Evolutionary conservation across 1,140 invertebrate genomes (phyloP).

Genomic region (Bemisia tabaci): DNA sequence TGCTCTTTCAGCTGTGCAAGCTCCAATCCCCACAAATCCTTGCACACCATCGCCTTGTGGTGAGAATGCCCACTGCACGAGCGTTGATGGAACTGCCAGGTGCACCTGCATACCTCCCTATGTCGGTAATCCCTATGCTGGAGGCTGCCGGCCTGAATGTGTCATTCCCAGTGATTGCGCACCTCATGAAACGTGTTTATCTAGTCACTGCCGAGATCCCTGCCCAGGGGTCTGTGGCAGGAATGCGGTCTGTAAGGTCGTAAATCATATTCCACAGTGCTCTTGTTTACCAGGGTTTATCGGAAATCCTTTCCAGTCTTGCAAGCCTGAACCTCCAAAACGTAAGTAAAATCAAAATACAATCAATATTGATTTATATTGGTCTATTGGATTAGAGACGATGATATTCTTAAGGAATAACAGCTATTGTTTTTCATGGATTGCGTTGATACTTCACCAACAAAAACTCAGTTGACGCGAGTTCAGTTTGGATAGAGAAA

Average conservation of each 20-base stretch:
- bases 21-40: conserved; percentile 37
- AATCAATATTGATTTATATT: too few relatives aligned
- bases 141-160: conserved; percentile 56
- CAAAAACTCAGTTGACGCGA: too few relatives aligned
- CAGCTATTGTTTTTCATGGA: not conserved
- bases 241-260: conserved; percentile 61
- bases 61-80: conserved; percentile 58
- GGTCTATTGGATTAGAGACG: too few relatives aligned
- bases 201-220: conserved; percentile 69
- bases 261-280: conserved; percentile 68
- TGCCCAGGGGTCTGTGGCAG: conserved; percentile 70
- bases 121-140: conserved; percentile 41
- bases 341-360: conserved; percentile 22
- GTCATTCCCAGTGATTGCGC: conserved; percentile 64
- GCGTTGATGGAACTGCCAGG: conserved; percentile 47
- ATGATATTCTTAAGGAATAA: not conserved
- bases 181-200: conserved; percentile 62
- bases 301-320: conserved; percentile 70
- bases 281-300: conserved; percentile 55
- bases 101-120: conserved; percentile 75
- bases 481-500: too few relatives aligned
- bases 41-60: conserved; percentile 71
- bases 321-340: conserved; percentile 39
- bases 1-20: conserved; percentile 24
- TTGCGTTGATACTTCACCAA: too few relatives aligned